Evolutionary conservation across 2,888 invertebrate species (phyloP).

Genomic region (Notodromas monacha): DNA sequence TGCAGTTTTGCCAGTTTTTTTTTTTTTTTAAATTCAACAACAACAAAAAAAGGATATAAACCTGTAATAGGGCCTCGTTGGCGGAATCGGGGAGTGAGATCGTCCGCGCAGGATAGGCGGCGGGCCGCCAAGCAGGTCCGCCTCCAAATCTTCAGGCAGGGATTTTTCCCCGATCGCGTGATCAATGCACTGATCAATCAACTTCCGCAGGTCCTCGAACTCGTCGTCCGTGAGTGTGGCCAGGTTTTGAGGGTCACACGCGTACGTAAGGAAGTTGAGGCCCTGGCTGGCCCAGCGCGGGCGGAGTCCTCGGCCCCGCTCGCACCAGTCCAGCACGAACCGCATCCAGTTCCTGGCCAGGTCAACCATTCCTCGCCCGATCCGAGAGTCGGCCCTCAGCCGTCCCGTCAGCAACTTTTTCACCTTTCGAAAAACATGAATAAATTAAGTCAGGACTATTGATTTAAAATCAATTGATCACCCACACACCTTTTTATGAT

Average conservation of each 20-base stretch:
- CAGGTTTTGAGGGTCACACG: conserved; percentile 51
- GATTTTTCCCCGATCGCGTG: conserved; percentile 39
- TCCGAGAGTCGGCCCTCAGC: conserved; percentile 16
- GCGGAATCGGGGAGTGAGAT: too few species aligned
- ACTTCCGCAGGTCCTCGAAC: conserved; percentile 38
- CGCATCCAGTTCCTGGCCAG: conserved; percentile 58
- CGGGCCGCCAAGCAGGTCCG: too few species aligned
- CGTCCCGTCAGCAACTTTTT: conserved; percentile 19
- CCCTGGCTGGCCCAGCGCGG: conserved; percentile 69
- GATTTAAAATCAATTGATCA: background rate
- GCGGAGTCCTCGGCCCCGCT: conserved; percentile 39
- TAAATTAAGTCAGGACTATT: conserved; percentile 7
- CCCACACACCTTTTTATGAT: conserved; percentile 5
- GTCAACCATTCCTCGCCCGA: conserved; percentile 27
- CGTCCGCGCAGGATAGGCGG: conserved; percentile 9
- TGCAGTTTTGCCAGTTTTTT: too few species aligned
- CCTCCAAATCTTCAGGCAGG: too few species aligned
- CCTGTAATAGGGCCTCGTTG: too few species aligned
- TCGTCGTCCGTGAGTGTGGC: conserved; percentile 36
- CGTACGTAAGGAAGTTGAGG: conserved; percentile 46
- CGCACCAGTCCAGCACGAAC: conserved; percentile 51
- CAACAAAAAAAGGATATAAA: too few species aligned
- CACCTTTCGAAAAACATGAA: background rate
- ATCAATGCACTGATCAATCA: conserved; percentile 51
- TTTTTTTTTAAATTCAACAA: too few species aligned